Evolutionary conservation across 1,140 invertebrate species (phyloP).

Genomic region (Musca domestica): DNA sequence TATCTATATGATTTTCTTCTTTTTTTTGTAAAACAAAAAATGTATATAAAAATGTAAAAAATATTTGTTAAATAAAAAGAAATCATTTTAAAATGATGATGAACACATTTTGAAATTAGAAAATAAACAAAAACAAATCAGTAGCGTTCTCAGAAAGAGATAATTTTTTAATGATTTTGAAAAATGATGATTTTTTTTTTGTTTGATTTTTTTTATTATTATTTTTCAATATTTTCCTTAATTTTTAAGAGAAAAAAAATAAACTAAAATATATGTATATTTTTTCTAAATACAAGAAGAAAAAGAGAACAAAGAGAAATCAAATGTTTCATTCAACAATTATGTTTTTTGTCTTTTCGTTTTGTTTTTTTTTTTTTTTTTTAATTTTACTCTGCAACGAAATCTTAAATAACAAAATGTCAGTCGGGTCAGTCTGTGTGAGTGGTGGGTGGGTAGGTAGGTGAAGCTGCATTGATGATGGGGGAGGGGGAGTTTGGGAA

Average conservation of each 20-base stretch:
- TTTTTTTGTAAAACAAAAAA: slow-evolving; percentile 23
- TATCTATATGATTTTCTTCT: no score
- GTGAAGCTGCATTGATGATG: no score
- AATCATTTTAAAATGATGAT: neutral
- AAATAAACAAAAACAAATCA: neutral
- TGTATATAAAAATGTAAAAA: slow-evolving; percentile 6
- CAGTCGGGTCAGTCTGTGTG: no score
- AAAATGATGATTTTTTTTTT: slow-evolving; percentile 3
- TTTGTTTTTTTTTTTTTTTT: no score
- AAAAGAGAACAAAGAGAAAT: no score
- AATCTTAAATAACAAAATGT: no score
- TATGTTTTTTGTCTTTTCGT: no score
- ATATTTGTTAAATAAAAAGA: neutral
- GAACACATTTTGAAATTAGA: slow-evolving; percentile 19
- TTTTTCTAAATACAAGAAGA: slow-evolving; percentile 18
- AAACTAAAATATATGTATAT: slow-evolving; percentile 20
- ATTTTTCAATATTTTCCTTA: slow-evolving; percentile 15
- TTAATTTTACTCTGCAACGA: no score
- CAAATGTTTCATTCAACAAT: no score
- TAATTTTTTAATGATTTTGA: neutral
- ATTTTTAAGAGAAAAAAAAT: slow-evolving; percentile 16
- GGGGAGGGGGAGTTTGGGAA: no score
- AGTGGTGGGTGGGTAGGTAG: no score
- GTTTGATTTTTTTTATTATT: slow-evolving; percentile 11
- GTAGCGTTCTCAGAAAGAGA: neutral